A percentile compares a stretch with the other conserved stretches of the same genome.
These are phyloP conservation scores for Pachyrhynchus sulphureomaculatus DNA, from an alignment of 1,140 invertebrate species.

Conservation along the genomic window DNA sequence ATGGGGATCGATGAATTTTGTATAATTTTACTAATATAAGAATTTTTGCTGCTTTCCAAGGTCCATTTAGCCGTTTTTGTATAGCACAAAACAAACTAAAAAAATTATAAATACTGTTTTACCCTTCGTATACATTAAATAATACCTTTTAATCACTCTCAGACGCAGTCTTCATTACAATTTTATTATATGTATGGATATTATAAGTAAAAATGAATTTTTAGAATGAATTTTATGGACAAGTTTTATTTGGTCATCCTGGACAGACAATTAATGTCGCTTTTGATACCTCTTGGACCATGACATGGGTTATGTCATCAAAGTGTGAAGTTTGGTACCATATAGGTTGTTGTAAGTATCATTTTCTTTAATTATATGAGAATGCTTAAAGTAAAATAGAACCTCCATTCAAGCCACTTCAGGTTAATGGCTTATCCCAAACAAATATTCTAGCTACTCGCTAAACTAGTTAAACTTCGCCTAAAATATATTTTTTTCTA, in stretches of 20 bases:
- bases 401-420: background rate
- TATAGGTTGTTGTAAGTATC: slow-evolving; percentile 65
- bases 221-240: slow-evolving; percentile 69
- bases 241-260: slow-evolving; percentile 63
- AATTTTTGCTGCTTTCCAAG: too few species aligned
- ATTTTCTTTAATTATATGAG: slow-evolving; percentile 1
- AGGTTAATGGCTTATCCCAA: background rate
- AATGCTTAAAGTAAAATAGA: background rate
- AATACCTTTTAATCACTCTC: too few species aligned
- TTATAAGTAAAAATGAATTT: too few species aligned
- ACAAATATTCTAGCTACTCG: background rate
- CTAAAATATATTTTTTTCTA: slow-evolving; percentile 1
- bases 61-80: too few species aligned
- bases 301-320: slow-evolving; percentile 68
- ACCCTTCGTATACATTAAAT: too few species aligned
- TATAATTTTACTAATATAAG: too few species aligned
- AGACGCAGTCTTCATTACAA: too few species aligned
- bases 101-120: too few species aligned
- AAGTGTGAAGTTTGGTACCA: slow-evolving; percentile 57
- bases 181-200: too few species aligned
- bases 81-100: too few species aligned
- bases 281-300: slow-evolving; percentile 70
- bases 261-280: slow-evolving; percentile 64
- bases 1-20: too few species aligned
- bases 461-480: background rate